Evolutionary conservation across 2,888 invertebrate genomes (phyloP).

Genomic region (Diploptera punctata): DNA sequence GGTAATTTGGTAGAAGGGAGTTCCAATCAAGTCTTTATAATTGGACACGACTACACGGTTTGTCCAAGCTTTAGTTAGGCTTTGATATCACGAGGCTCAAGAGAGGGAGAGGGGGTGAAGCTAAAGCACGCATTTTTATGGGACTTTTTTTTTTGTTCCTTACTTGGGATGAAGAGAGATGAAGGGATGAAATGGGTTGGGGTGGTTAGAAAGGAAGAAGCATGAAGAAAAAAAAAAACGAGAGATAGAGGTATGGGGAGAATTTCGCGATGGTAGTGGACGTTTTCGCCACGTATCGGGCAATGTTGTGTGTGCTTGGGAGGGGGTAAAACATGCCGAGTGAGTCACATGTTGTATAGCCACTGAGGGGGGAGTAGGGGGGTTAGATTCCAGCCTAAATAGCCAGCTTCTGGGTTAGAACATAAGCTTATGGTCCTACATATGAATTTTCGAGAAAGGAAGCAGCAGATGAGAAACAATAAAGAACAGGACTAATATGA

Average conservation of each 20-base stretch:
- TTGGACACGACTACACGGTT: slow-evolving; percentile 7
- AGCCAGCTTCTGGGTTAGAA: background rate
- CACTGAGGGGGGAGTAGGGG: background rate
- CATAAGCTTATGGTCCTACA: slow-evolving; percentile 17
- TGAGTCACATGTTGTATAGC: slow-evolving; percentile 8
- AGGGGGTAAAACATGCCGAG: background rate
- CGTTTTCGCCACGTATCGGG: slow-evolving; percentile 29
- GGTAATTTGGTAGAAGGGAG: no score
- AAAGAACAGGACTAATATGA: background rate
- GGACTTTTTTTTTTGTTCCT: slow-evolving; percentile 28
- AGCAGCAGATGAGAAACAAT: background rate
- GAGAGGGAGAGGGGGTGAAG: background rate
- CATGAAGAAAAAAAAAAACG: background rate
- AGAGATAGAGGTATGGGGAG: background rate
- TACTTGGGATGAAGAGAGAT: slow-evolving; percentile 18
- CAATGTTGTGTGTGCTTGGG: background rate
- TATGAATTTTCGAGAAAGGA: slow-evolving; percentile 4
- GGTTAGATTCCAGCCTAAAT: background rate
- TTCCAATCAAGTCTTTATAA: slow-evolving; percentile 12
- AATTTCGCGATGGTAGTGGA: slow-evolving; percentile 14
- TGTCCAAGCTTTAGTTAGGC: slow-evolving; percentile 26
- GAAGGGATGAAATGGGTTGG: slow-evolving; percentile 19
- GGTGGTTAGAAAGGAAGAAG: background rate
- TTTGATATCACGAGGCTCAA: slow-evolving; percentile 16
- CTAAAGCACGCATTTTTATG: slow-evolving; percentile 29